phyloP scores from a whole-genome alignment of 2,113 vertebrate species.

The Theristicus caerulescens region DNA sequence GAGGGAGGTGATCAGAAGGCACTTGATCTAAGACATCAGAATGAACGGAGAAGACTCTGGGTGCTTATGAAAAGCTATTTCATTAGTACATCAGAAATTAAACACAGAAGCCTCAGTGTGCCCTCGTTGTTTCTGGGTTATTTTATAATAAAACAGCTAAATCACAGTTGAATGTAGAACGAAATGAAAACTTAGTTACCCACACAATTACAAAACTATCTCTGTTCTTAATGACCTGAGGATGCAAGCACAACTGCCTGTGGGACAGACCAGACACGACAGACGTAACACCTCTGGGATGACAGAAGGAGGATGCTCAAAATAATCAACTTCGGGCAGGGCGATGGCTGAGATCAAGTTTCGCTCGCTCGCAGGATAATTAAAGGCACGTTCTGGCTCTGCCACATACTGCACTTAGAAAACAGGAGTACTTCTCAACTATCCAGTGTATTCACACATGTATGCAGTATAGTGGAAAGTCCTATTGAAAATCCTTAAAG shows the following conservation, averaged over 20 bases:
- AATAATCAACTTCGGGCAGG: neutral
- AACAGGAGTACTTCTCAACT: neutral
- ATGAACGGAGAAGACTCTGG: neutral
- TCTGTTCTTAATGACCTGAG: neutral
- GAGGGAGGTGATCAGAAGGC: neutral
- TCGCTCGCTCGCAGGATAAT: neutral
- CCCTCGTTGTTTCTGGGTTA: neutral
- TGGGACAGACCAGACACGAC: neutral
- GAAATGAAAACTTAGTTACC: neutral
- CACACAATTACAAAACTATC: neutral
- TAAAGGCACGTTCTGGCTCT: neutral
- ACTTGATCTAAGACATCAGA: neutral
- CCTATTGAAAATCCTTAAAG: neutral
- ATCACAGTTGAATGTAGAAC: neutral
- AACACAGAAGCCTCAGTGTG: neutral
- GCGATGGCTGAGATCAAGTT: neutral
- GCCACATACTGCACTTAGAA: neutral
- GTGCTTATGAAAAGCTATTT: neutral
- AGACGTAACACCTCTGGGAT: neutral
- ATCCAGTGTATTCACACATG: neutral
- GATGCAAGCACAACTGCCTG: neutral
- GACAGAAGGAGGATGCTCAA: neutral
- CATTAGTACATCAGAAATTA: neutral
- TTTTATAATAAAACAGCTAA: neutral
- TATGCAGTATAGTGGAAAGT: neutral